Base-by-base conservation (phyloP, 2,797 vertebrate genomes). In the Cynopterus sphinx region DNA sequence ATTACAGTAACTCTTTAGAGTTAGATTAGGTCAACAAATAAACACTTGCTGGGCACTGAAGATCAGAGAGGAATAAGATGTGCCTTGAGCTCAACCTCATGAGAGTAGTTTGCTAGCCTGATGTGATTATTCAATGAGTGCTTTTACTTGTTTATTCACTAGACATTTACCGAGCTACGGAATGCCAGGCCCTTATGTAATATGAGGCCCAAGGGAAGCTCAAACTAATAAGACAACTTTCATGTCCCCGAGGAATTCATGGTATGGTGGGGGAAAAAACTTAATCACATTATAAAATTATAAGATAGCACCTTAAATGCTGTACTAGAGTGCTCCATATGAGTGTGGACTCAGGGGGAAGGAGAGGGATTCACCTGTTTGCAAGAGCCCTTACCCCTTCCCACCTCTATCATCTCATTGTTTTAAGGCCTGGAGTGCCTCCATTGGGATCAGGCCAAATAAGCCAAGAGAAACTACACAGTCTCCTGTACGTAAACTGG, bases 61-160 rank as follows among this genome's bases (percentile, higher is more conserved):
- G 36, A 13, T 57, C 46, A 24, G 31, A 59, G 61, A 57, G 59
- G 7, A 77, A 13, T 8, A n/a, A 73, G 51, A 31, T 21, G 5
- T 17, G 21, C n/a, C 82, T 78, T 39, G 26, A 85, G n/a, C n/a
- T 85, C 57, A 57, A 59, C 24, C 10, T 49, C 46, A 17, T 26
- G 21, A 78, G 61, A 46, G 39, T 59, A 24, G 59, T 46, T 65
- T 91, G 74, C 41, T 33, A 61, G 39, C 4, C 41, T 55, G n/a
- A 33, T 67, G 43, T 41, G 49, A 87, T 90, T 77, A 74, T 33
- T 95, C 75, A 84, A 16, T 49, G 71, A 75, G 22, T 67, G 31
- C 49, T 87, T 83, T 61, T 61, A 55, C 46, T 83, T 87, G 33
- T 93, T 94, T 59, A 36, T 59, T 96, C 31, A 59, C 41, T 59